Evolutionary conservation across 35 echinoderm and acorn worm species (phyloP), one percentile per base, ranked within the genome.

Genomic region (Heliocidaris tuberculata): DNA sequence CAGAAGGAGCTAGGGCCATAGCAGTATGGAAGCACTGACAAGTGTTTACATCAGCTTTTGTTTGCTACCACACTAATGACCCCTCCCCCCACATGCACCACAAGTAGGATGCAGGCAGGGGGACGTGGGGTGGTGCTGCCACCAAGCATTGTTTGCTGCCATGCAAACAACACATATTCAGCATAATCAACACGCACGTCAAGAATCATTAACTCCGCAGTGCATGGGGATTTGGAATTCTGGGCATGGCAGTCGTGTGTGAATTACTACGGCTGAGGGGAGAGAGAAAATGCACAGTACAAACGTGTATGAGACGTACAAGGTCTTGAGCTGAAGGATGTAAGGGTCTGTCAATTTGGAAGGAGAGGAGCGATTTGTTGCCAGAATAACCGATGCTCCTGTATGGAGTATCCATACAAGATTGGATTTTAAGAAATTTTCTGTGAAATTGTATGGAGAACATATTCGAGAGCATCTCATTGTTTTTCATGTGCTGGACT

Each of bases 131-230:
- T 0, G 8, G 7, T 10, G 8, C 65, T 78, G 65, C 21, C 65
- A 78, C 19, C 65, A 7, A 21, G 65, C 65, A 78, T 78, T 78
- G 65, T 47, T 89, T 89, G 87, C 47, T 30, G 32, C 87, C 87
- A 5, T n/a, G 30, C 30, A 32, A 89, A 48, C 87, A 89, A 89
- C 87, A 47, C 24, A 48, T 89, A 89, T 89, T 89, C 87, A 89
- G 87, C 87, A 32, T 47, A 89, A 89, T 89, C 87, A 48, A 89
- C 87, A 89, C 87, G 47, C 87, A 89, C 24, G 87, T 89, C 87
- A 89, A 19, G 87, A 89, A 42, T 89, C 87, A 89, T 89, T 89
- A 48, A 48, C 31, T 89, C 87, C 7, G 87, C 87, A 89, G 87
- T 89, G 31, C 47, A 89, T 32, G 87, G 87, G 87, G 47, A 89